Evolutionary conservation across 2,888 invertebrate genomes (phyloP).

Genomic region (Drosophila anomelani): DNA sequence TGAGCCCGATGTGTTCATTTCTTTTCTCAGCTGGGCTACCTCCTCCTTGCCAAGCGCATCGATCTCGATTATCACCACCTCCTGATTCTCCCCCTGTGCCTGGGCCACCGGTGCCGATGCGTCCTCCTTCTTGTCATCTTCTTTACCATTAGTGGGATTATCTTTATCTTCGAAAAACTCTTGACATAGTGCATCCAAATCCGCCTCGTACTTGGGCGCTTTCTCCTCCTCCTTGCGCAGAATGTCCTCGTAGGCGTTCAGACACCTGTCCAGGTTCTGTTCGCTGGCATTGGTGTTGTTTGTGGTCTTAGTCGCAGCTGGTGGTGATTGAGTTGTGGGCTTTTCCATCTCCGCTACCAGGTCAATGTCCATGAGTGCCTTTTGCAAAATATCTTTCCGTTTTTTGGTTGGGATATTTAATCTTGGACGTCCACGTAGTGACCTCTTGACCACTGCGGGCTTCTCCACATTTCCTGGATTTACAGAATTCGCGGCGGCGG

Average conservation of each 20-base stretch:
- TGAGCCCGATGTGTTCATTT: slow-evolving; percentile 47
- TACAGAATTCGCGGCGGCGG: background rate
- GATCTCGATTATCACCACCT: slow-evolving; percentile 72
- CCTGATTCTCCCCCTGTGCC: slow-evolving; percentile 20
- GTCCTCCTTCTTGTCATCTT: background rate
- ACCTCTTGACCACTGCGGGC: background rate
- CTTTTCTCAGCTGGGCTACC: slow-evolving; percentile 57
- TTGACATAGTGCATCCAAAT: slow-evolving; percentile 60
- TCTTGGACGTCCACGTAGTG: slow-evolving; percentile 13
- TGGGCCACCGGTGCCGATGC: background rate
- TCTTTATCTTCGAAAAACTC: slow-evolving; percentile 69
- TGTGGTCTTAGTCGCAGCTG: slow-evolving; percentile 6
- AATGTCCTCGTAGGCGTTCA: slow-evolving; percentile 75
- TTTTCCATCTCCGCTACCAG: slow-evolving; percentile 59
- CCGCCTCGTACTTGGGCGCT: slow-evolving; percentile 32
- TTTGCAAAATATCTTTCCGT: slow-evolving; percentile 71
- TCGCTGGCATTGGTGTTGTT: slow-evolving; percentile 61
- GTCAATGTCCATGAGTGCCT: slow-evolving; percentile 75
- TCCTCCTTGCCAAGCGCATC: slow-evolving; percentile 70
- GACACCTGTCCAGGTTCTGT: slow-evolving; percentile 73
- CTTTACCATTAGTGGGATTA: background rate
- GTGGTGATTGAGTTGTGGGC: background rate
- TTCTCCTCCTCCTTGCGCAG: slow-evolving; percentile 60
- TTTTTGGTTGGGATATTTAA: slow-evolving; percentile 13
- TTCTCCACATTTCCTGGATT: background rate